Base-by-base conservation (phyloP, 2,797 vertebrate species). In the Lithobates sylvaticus region DNA sequence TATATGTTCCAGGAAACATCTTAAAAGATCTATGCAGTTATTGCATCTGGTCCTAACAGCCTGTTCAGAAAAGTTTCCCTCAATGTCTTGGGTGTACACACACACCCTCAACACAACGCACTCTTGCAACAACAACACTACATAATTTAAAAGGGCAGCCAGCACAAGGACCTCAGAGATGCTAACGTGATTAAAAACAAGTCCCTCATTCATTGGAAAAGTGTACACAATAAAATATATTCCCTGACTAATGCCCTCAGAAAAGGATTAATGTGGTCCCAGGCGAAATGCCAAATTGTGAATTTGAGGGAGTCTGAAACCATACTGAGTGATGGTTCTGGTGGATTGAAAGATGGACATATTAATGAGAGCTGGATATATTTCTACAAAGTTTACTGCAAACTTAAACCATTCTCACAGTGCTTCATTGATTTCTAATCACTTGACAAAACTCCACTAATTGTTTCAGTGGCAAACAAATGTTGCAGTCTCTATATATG, bases 181-280 rank as follows among this genome's bases (percentile, higher is more conserved):
- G 61, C 76, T 81, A 84, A 88, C 74, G 71, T 86, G 85, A 86
- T 81, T 80, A 82, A 86, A 82, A 86, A 81, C 81, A 71, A 84
- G 78, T 27, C 47, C 82, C 82, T 88, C 88, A 86, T 86, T 88
- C 88, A 83, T 88, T 85, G 78, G 78, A 68, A 88, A 88, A 88
- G 78, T 86, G 81, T 86, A 81, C 78, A 69, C 81, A 72, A 76
- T 84, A 79, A 76, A 72, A 81, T 83, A 70, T 81, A 84, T 89
- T 86, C 84, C 82, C 83, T 54, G 65, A 72, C 85, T 88, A 86
- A 71, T 85, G 88, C 81, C 84, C 83, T 74, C 44, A 80, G 86
- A 84, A 83, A 84, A 83, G 71, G 54, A 78, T 89, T 85, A 89
- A 89, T 88, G 88, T 65, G 79, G 88, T 89, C 88, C 86, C 88